These are phyloP conservation scores for Hippotragus niger DNA, from an alignment of 2,113 vertebrate species.

Conservation along the genomic window DNA sequence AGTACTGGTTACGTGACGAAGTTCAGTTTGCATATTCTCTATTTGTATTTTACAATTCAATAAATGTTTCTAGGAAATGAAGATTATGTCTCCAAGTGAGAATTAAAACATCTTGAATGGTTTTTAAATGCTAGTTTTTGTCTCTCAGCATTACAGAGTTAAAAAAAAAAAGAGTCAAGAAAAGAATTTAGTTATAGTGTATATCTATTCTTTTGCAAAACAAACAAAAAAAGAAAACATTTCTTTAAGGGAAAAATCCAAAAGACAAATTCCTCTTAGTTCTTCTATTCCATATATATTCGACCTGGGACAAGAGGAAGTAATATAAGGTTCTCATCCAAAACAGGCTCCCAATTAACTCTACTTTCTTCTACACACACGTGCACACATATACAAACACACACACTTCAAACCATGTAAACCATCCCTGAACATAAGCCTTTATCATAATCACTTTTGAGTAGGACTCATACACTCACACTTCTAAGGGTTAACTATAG, in stretches of 20 bases:
- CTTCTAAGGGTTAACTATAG: background rate
- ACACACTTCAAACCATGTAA: background rate
- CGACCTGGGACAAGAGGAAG: background rate
- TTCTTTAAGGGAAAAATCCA: background rate
- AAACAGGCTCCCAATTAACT: background rate
- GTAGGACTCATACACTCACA: background rate
- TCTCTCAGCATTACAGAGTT: background rate
- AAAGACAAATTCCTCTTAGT: background rate
- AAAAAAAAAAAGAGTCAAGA: background rate
- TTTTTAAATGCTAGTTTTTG: background rate
- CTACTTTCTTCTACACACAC: background rate
- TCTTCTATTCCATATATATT: background rate
- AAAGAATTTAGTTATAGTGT: background rate
- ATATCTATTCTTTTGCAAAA: background rate
- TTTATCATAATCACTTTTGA: background rate
- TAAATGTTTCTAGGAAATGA: background rate
- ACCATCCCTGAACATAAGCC: background rate
- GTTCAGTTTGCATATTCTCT: background rate
- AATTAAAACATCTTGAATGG: background rate
- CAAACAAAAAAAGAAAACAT: background rate
- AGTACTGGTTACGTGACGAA: background rate
- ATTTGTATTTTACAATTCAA: background rate
- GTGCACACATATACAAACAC: background rate
- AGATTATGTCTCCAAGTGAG: background rate
- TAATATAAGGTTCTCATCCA: background rate